phyloP scores from a whole-genome alignment of 2,888 invertebrate genomes.

The Coleophora flavipennella region DNA sequence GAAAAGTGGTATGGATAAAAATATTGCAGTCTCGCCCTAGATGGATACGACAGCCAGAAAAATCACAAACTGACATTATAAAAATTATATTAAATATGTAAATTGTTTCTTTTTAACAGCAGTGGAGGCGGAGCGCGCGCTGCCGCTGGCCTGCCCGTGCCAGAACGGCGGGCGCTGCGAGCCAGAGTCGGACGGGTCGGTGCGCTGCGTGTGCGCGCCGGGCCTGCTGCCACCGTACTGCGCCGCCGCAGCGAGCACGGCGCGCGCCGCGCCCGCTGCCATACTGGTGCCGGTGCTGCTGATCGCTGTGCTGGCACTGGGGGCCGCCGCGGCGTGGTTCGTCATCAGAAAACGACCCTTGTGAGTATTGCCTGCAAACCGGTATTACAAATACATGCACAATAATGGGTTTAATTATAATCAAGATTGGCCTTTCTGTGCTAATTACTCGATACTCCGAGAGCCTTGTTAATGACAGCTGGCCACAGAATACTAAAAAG shows the following conservation, averaged over 20 bases:
- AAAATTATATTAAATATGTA: too few species aligned
- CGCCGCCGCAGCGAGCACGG: conserved; percentile 75
- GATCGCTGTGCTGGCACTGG: conserved; percentile 79
- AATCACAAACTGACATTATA: too few species aligned
- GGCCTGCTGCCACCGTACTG: conserved; percentile 78
- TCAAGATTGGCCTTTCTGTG: too few species aligned
- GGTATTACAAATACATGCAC: too few species aligned
- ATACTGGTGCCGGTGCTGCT: conserved; percentile 88
- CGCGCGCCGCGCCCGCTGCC: conserved; percentile 76
- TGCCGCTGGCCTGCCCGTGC: conserved; percentile 86
- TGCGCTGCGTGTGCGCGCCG: conserved; percentile 78
- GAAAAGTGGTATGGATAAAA: too few species aligned
- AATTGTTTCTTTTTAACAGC: too few species aligned
- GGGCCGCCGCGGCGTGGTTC: conserved; percentile 85
- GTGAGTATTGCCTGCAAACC: conserved; percentile 70
- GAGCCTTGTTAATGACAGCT: too few species aligned
- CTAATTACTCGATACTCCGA: too few species aligned
- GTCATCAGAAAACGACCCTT: conserved; percentile 87
- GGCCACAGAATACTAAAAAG: too few species aligned
- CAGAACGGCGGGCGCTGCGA: conserved; percentile 88
- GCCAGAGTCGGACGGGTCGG: conserved; percentile 62
- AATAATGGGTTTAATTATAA: too few species aligned
- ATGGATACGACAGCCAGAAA: too few species aligned
- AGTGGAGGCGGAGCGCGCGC: conserved; percentile 80
- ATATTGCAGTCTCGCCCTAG: too few species aligned